Evolutionary conservation across 2,113 vertebrate genomes (phyloP).

Genomic region (Ochotona curzoniae): DNA sequence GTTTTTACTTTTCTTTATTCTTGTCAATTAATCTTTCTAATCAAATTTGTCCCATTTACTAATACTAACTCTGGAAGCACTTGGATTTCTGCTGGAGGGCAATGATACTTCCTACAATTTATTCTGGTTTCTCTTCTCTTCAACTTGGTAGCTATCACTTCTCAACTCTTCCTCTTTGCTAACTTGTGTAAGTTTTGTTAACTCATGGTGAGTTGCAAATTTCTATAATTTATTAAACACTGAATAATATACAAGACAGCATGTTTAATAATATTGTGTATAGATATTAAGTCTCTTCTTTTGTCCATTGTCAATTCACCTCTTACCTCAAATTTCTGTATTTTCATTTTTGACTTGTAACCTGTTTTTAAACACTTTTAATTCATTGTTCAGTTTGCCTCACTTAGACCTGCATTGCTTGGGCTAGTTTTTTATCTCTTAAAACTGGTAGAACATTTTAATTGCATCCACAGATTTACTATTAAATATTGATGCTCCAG

Average conservation of each 20-base stretch:
- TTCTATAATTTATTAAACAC: neutral
- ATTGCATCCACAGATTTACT: neutral
- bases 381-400: neutral
- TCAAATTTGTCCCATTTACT: neutral
- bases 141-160: neutral
- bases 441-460: neutral
- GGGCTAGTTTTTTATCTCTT: neutral
- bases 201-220: neutral
- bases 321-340: neutral
- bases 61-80: neutral
- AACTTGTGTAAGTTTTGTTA: neutral
- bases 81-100: neutral
- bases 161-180: neutral
- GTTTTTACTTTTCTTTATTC: neutral
- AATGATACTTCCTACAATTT: rapidly evolving
- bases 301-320: neutral
- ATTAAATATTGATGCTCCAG: neutral
- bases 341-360: neutral
- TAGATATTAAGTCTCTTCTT: neutral
- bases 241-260: neutral
- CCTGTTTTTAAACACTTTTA: neutral
- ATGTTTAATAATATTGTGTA: neutral
- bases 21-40: neutral
- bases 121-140: neutral
- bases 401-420: neutral